Percentiles rank a stretch among this genome's conserved stretches.
Conservation (phyloP, 2,888 invertebrate species). For the Ryuthela nishihirai region DNA sequence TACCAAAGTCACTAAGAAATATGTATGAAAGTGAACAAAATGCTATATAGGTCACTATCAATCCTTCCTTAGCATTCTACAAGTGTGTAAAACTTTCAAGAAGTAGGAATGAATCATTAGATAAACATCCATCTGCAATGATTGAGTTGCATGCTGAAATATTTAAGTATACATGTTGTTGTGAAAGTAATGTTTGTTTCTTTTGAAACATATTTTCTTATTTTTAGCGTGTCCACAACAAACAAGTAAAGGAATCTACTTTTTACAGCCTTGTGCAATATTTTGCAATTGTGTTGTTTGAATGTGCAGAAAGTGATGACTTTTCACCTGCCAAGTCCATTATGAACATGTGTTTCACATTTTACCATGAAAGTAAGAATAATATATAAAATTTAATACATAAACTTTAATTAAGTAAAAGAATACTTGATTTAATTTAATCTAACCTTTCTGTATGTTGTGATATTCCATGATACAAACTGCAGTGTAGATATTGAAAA, state of each 20-base stretch:
- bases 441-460: too few species aligned
- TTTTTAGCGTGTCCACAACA: constrained; percentile 61
- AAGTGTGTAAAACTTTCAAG: too few species aligned
- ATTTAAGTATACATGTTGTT: background rate
- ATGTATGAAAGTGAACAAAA: too few species aligned
- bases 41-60: too few species aligned
- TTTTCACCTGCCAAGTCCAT: constrained; percentile 66
- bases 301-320: constrained; percentile 67
- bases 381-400: too few species aligned
- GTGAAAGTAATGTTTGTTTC: background rate
- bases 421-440: too few species aligned
- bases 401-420: too few species aligned
- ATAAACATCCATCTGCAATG: background rate
- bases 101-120: background rate
- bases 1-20: too few species aligned
- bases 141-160: background rate
- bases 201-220: background rate
- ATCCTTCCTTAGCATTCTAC: too few species aligned
- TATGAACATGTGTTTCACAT: constrained; percentile 73
- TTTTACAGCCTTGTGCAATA: constrained; percentile 67
- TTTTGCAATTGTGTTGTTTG: constrained; percentile 66
- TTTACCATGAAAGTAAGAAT: constrained; percentile 65
- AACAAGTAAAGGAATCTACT: constrained; percentile 62
- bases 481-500: too few species aligned
- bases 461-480: too few species aligned